phyloP scores from a whole-genome alignment of 2,797 vertebrate species.

The Melanotaenia boesemani region DNA sequence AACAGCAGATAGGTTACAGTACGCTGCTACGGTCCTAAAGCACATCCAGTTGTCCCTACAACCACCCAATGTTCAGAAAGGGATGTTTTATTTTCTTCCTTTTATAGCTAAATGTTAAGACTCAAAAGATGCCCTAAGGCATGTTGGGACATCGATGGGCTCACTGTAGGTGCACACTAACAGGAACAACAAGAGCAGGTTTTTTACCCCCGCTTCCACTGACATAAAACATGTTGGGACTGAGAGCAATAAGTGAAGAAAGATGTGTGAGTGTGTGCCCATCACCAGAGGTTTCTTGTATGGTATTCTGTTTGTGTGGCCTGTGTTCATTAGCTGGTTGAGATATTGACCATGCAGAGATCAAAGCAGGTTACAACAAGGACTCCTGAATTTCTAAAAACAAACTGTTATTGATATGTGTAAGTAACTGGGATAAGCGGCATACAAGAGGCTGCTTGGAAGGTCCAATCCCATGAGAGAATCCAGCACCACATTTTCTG shows the following conservation, averaged over 20 bases:
- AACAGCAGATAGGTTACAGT: too few relatives aligned
- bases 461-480: conserved; percentile 44
- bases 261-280: conserved; percentile 50
- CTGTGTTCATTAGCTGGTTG: conserved; percentile 48
- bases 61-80: conserved; percentile 55
- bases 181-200: conserved; percentile 50
- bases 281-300: conserved; percentile 18
- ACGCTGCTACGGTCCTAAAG: too few relatives aligned
- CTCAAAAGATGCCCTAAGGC: conserved; percentile 70
- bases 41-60: background rate
- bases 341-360: conserved; percentile 69
- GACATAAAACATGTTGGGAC: conserved; percentile 66
- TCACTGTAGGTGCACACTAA: conserved; percentile 66
- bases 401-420: conserved; percentile 75
- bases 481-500: conserved; percentile 38
- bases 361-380: conserved; percentile 64
- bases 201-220: conserved; percentile 64
- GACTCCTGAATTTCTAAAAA: conserved; percentile 64
- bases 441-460: conserved; percentile 43
- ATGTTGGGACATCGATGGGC: conserved; percentile 61
- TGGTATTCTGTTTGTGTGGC: conserved; percentile 41
- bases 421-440: conserved; percentile 66
- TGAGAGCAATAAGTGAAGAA: conserved; percentile 11
- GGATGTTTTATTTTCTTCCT: conserved; percentile 65
- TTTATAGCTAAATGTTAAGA: conserved; percentile 68